These are phyloP conservation scores for Callorhinus ursinus DNA, from an alignment of 2,113 vertebrate genomes.

Conservation along the genomic window DNA sequence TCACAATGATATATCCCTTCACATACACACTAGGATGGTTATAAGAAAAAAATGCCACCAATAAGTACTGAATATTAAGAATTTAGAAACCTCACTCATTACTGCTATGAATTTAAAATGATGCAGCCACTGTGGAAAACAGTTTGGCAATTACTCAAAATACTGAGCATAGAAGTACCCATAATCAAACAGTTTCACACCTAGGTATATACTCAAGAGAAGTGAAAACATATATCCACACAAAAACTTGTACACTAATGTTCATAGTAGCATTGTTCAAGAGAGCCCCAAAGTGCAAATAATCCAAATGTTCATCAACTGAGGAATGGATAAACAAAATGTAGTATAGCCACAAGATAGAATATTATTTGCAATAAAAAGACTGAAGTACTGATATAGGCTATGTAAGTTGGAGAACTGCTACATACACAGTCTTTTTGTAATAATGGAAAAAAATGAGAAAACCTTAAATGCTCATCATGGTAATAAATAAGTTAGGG, in stretches of 20 bases:
- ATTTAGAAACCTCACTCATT: not conserved
- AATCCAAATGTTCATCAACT: not conserved
- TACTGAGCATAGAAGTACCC: not conserved
- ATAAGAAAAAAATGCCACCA: not conserved
- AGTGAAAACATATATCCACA: not conserved
- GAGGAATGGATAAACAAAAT: not conserved
- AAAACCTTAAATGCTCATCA: not conserved
- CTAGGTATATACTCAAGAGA: not conserved
- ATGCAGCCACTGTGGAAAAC: not conserved
- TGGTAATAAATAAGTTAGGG: not conserved
- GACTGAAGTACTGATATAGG: not conserved
- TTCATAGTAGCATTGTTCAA: not conserved
- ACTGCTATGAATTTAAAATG: not conserved
- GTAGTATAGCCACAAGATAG: not conserved
- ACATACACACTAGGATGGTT: not conserved
- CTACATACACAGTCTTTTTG: not conserved
- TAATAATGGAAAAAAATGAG: not conserved
- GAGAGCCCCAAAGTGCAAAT: not conserved
- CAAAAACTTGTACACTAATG: not conserved
- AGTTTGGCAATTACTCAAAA: not conserved
- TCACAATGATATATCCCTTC: not conserved
- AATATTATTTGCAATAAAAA: not conserved
- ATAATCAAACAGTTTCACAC: not conserved
- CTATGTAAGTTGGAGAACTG: not conserved
- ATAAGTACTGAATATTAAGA: not conserved